phyloP scores from a whole-genome alignment of 2,888 invertebrate species.

The Griposia aprilina region DNA sequence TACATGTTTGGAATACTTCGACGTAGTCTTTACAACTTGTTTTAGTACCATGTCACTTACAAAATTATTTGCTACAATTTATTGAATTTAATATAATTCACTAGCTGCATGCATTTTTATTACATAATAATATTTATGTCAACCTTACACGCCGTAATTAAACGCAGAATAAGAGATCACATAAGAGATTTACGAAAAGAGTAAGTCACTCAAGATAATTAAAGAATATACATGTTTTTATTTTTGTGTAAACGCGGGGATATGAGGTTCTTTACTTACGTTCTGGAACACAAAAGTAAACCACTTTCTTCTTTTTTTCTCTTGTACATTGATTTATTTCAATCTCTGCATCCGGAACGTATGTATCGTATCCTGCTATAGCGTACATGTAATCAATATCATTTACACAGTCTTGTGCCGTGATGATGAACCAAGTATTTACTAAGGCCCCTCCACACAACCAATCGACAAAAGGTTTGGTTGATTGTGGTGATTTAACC shows the following conservation, averaged over 20 bases:
- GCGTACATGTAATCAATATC: constrained; percentile 7
- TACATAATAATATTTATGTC: too few species aligned
- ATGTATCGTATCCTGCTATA: constrained; percentile 12
- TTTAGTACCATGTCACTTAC: too few species aligned
- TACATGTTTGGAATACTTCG: too few species aligned
- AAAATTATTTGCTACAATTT: too few species aligned
- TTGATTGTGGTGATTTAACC: constrained; percentile 29
- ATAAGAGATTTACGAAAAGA: too few species aligned
- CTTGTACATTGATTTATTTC: neutral
- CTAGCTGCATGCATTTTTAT: too few species aligned
- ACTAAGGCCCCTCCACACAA: constrained; percentile 43
- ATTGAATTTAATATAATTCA: too few species aligned
- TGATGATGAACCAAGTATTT: constrained; percentile 7
- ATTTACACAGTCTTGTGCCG: constrained; percentile 2
- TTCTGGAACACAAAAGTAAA: constrained; percentile 4
- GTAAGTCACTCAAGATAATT: too few species aligned
- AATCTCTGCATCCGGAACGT: neutral
- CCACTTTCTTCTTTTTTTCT: constrained; percentile 9
- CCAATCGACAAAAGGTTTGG: constrained; percentile 8
- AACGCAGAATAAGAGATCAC: too few species aligned
- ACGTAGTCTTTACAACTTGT: too few species aligned
- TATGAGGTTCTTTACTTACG: constrained; percentile 5
- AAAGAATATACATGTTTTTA: too few species aligned
- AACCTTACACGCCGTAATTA: too few species aligned
- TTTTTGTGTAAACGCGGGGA: neutral